A percentile compares a stretch with the other conserved stretches of the same genome.
These are phyloP conservation scores for Helicoverpa zea DNA, from an alignment of 1,140 invertebrate species.

Conservation along the genomic window DNA sequence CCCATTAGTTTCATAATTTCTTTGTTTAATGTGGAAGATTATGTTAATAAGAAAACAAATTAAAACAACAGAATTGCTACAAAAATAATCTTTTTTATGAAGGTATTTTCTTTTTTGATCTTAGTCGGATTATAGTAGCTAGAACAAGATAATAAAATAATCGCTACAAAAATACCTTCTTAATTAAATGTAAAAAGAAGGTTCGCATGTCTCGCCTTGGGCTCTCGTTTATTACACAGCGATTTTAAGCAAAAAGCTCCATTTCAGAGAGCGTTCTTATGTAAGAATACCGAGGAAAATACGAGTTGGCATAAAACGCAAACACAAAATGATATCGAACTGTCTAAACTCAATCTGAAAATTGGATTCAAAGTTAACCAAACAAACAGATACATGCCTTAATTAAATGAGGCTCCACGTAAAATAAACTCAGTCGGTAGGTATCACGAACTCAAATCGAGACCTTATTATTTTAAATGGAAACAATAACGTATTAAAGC, in stretches of 20 bases:
- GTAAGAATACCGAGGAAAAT: constrained; percentile 1
- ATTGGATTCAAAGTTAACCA: constrained; percentile 21
- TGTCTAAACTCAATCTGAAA: constrained; percentile 33
- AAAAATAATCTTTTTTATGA: constrained; percentile 40
- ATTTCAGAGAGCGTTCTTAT: constrained; percentile 3
- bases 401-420: constrained; percentile 18
- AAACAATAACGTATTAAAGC: constrained; percentile 36
- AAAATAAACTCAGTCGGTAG: constrained; percentile 13
- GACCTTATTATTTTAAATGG: constrained; percentile 28
- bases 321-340: constrained; percentile 28
- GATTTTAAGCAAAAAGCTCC: constrained; percentile 34
- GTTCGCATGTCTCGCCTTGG: constrained; percentile 49
- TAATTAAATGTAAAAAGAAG: constrained; percentile 54
- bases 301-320: neutral
- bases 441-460: constrained; percentile 23
- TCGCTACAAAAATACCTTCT: constrained; percentile 42
- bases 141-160: constrained; percentile 46
- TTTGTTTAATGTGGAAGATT: too few relatives aligned
- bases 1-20: neutral
- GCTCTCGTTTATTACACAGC: constrained; percentile 35
- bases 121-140: constrained; percentile 41
- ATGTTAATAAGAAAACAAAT: constrained; percentile 2
- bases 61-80: neutral
- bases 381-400: constrained; percentile 21
- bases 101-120: constrained; percentile 35